Percentiles rank a stretch among this genome's conserved stretches.
These are phyloP conservation scores for Eriosoma lanigerum DNA, from an alignment of 1,140 invertebrate species.

Conservation along the genomic window DNA sequence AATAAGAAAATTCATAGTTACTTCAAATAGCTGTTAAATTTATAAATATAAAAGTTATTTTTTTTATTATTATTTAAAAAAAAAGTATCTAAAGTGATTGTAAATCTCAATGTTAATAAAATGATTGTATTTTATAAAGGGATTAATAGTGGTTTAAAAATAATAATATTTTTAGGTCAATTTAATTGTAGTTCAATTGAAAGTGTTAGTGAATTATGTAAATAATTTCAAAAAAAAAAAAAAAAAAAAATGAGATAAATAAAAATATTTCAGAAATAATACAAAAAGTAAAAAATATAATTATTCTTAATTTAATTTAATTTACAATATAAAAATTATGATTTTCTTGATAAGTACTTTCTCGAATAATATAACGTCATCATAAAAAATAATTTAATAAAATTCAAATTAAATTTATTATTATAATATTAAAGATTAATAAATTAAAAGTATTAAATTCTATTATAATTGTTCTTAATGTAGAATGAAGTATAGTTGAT, in stretches of 20 bases:
- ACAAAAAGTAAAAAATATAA: too few relatives aligned
- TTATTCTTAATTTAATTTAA: slow-evolving; percentile 12
- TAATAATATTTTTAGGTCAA: slow-evolving; percentile 12
- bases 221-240: not conserved
- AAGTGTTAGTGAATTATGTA: not conserved
- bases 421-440: too few relatives aligned
- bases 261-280: slow-evolving; percentile 28
- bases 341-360: slow-evolving; percentile 12
- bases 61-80: slow-evolving; percentile 2
- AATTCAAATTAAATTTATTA: not conserved
- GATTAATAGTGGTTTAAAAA: slow-evolving; percentile 4
- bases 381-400: not conserved
- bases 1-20: too few relatives aligned
- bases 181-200: not conserved
- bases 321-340: slow-evolving; percentile 13
- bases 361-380: slow-evolving; percentile 18
- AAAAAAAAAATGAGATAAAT: not conserved
- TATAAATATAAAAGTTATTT: not conserved
- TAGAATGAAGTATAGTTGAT: too few relatives aligned
- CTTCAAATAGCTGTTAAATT: not conserved
- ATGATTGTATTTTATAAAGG: slow-evolving; percentile 22
- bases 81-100: slow-evolving; percentile 2
- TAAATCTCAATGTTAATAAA: slow-evolving; percentile 3
- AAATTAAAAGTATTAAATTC: too few relatives aligned
- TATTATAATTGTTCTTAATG: too few relatives aligned